phyloP scores from a whole-genome alignment of 1,140 invertebrate species.

The Melanaphis sacchari region DNA sequence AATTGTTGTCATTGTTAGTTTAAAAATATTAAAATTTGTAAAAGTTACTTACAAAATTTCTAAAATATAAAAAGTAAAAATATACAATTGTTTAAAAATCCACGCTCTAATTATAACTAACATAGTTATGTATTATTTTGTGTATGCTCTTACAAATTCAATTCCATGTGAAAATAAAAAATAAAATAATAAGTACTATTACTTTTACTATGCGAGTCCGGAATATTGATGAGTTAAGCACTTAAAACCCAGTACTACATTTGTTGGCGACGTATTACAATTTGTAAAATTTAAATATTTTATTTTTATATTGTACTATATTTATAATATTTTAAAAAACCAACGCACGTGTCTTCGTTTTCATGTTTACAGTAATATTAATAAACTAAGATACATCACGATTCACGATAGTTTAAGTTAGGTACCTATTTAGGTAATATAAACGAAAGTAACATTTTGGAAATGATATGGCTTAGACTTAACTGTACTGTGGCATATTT shows the following conservation, averaged over 20 bases:
- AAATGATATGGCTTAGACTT: neutral
- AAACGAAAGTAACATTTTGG: conserved; percentile 9
- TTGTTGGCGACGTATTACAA: neutral
- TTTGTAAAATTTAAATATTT: neutral
- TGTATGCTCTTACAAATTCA: too few relatives aligned
- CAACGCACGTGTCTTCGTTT: neutral
- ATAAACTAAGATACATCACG: conserved; percentile 15
- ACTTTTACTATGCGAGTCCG: neutral
- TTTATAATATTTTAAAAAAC: conserved; percentile 4
- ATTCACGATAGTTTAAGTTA: neutral
- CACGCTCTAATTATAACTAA: too few relatives aligned
- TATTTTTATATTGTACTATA: neutral
- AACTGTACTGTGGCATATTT: too few relatives aligned
- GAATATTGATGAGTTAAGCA: neutral
- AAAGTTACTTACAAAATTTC: too few relatives aligned
- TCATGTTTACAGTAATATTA: conserved; percentile 1
- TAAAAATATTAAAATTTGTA: too few relatives aligned
- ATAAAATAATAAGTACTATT: too few relatives aligned
- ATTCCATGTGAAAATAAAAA: too few relatives aligned
- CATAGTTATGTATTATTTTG: too few relatives aligned
- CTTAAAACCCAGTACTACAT: neutral
- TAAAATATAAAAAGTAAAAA: too few relatives aligned
- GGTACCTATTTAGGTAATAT: neutral
- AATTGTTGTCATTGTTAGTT: too few relatives aligned
- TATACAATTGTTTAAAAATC: too few relatives aligned